Conservation (phyloP, 2,888 invertebrate genomes). For the Uropetala carovei region DNA sequence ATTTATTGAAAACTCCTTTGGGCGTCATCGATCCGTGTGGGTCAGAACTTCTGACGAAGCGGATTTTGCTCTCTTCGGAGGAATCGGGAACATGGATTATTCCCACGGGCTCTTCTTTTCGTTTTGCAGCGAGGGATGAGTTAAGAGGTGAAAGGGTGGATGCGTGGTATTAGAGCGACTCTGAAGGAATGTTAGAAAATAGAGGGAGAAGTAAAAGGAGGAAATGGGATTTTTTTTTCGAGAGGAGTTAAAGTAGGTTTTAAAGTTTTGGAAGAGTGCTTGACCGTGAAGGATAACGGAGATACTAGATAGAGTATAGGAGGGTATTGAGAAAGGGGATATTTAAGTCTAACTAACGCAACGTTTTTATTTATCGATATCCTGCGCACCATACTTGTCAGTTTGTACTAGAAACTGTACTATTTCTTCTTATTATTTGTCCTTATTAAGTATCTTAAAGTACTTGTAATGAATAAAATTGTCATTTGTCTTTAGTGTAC, state of each 20-base stretch:
- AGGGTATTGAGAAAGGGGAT: background rate
- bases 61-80: constrained; percentile 56
- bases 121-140: background rate
- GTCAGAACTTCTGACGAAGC: constrained; percentile 52
- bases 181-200: background rate
- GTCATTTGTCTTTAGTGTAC: too few species aligned
- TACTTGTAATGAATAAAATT: too few species aligned
- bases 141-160: background rate
- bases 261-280: background rate
- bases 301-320: too few species aligned
- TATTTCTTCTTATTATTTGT: too few species aligned
- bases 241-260: background rate
- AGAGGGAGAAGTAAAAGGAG: background rate
- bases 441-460: too few species aligned
- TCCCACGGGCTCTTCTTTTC: constrained; percentile 31
- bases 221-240: background rate
- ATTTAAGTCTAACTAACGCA: too few species aligned
- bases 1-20: constrained; percentile 62
- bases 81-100: constrained; percentile 51
- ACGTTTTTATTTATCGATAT: too few species aligned
- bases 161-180: background rate
- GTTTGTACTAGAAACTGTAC: too few species aligned
- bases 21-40: constrained; percentile 57
- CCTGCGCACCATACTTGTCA: too few species aligned
- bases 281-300: too few species aligned